Base-by-base conservation (phyloP, 2,797 vertebrate genomes). In the Bufotes viridis region DNA sequence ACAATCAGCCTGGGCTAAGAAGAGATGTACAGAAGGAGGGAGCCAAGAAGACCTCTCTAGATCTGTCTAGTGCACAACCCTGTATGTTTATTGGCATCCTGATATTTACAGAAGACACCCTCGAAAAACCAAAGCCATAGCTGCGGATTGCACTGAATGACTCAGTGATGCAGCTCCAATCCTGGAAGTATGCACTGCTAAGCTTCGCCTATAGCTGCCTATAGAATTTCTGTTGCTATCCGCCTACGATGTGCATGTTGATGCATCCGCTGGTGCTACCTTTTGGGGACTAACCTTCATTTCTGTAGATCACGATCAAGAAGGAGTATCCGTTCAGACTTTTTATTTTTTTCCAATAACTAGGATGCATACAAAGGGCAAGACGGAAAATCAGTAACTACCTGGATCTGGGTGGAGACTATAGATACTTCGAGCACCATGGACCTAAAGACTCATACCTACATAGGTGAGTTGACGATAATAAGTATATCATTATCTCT, bases 241-340 rank as follows among this genome's bases (percentile, higher is more conserved):
- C 51, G 49, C 82, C 65, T 51, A 81, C 10, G 24, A 55, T 78
- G 75, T 78, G 75, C 58, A 65, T 75, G 67, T 18, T 29, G 55
- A 82, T 65, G 83, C 58, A 13, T 22, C 74, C 75, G 76, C n/a
- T 18, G 49, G 70, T 42, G 78, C 57, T 5, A 53, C 69, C 51
- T 84, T 88, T 78, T 24, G 63, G 81, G 87, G 90, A 91, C 82
- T 76, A 84, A 92, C 84, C 85, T 89, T 82, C 55, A 22, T 90
- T 91, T 91, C 91, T 92, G 90, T 90, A 92, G 90, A 88, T 84
- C 91, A 83, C 87, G 90, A 88, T 87, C 76, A 88, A 89, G 90
- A 90, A 91, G 90, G 90, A 92, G 90, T 91, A 92, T 92, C 91
- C 91, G 91, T 93, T 93, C 90, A 93, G 91, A 93, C 91, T 93